Percentiles rank a stretch among this genome's conserved stretches.
Conservation (phyloP, 2,113 vertebrate genomes). For the Scartelaos histophorus region DNA sequence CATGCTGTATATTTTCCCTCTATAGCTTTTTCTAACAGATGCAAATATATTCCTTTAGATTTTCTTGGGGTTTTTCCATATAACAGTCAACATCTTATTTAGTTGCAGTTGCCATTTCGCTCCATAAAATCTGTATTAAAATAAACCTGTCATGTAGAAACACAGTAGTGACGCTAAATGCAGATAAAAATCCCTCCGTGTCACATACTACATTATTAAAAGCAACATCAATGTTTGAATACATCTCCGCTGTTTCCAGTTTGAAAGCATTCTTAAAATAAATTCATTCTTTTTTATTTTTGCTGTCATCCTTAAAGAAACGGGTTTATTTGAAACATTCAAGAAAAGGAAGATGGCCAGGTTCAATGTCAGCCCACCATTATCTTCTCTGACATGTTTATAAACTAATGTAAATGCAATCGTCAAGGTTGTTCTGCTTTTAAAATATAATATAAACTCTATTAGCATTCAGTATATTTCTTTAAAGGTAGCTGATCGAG, state of each 20-base stretch:
- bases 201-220: conserved; percentile 26
- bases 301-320: conserved; percentile 7
- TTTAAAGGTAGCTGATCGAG: conserved; percentile 43
- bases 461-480: conserved; percentile 45
- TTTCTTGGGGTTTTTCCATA: not conserved
- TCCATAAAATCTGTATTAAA: not conserved
- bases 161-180: conserved; percentile 6
- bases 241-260: conserved; percentile 17
- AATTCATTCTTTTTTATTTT: conserved; percentile 24
- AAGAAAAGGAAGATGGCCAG: conserved; percentile 34
- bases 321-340: conserved; percentile 24
- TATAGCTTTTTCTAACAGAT: not conserved
- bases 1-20: not conserved
- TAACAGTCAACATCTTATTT: conserved; percentile 3
- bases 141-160: not conserved
- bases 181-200: not conserved
- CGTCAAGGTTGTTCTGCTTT: conserved; percentile 57
- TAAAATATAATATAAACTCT: conserved; percentile 56
- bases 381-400: conserved; percentile 37
- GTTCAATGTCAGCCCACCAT: conserved; percentile 14
- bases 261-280: conserved; percentile 34
- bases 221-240: conserved; percentile 28
- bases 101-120: not conserved
- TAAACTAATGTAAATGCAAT: conserved; percentile 39
- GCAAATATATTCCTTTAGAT: not conserved